These are phyloP conservation scores for Macropodus opercularis DNA, from an alignment of 2,797 vertebrate species.

Conservation along the genomic window DNA sequence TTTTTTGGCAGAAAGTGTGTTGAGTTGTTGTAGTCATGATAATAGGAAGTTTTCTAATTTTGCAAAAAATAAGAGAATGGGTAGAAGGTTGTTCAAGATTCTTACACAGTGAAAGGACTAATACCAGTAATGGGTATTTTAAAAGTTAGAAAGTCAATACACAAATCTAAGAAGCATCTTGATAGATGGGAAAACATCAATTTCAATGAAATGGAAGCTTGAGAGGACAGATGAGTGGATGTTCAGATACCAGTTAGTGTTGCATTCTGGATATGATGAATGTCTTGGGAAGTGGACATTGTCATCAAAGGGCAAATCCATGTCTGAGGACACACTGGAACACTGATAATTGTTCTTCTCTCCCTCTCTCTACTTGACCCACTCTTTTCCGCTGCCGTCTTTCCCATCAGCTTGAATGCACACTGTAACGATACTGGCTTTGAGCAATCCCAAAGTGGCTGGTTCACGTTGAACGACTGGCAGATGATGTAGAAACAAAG, in stretches of 20 bases:
- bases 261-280: conserved; percentile 2
- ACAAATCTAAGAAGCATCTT: not conserved
- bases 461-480: conserved; percentile 30
- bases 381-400: conserved; percentile 6
- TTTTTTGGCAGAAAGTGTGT: too few relatives aligned
- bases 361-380: conserved; percentile 12
- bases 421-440: conserved; percentile 26
- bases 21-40: too few relatives aligned
- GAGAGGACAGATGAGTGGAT: not conserved
- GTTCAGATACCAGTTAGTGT: conserved; percentile 1
- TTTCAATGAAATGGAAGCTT: not conserved
- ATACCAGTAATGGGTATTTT: not conserved
- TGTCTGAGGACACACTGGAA: conserved; percentile 1
- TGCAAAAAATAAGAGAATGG: too few relatives aligned
- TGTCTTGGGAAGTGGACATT: conserved; percentile 30
- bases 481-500: conserved; percentile 36
- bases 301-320: conserved; percentile 26
- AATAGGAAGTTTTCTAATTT: too few relatives aligned
- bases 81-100: too few relatives aligned
- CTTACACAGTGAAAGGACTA: not conserved
- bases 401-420: not conserved
- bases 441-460: conserved; percentile 19
- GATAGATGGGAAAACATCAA: not conserved
- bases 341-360: conserved; percentile 17
- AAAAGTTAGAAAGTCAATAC: not conserved